Evolutionary conservation across 2,113 vertebrate genomes (phyloP), one percentile per base, ranked within the genome.

Genomic region (Procavia capensis): DNA sequence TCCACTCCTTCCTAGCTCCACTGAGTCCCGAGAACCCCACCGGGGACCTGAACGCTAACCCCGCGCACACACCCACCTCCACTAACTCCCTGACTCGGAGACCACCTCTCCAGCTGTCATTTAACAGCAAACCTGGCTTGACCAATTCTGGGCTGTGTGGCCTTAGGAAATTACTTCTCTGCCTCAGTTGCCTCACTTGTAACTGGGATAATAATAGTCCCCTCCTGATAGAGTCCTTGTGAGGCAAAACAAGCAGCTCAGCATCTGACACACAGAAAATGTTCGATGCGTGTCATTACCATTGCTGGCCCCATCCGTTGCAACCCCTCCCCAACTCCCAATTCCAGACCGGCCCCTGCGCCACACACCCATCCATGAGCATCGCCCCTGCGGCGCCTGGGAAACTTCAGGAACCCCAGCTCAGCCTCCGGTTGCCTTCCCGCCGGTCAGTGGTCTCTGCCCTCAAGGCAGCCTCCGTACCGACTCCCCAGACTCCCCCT

Each of bases 141-240:
- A 29, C 68, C 5, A 0, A n/a, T 54, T 59, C 86, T n/a, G 89
- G 57, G 89, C 92, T 89, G 89, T 89, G 95, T 75, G 89, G 20
- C 3, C 36, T 79, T 47, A 66, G 79, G 43, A 74, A 39, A 80
- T 47, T 14, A 24, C 41, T 22, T 54, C 50, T 54, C 50, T 54
- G 50, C 50, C 50, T 54, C 50, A 54, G 50, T 54, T 54, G 13
- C 50, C 50, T 54, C 50, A 54, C 11, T 54, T 54, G 50, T 54
- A 54, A 54, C 50, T 16, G 50, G 5, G 47, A 50, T 50, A 50
- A 54, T 54, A 54, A 54, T 16, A 54, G 11, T 54, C 50, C 3
- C 45, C 45, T 5, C 57, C 22, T 68, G 9, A 4, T 0, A 5
- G 57, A 16, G 45, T 25, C 24, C 9, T 19, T 5, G 45, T 5